A percentile compares a stretch with the other conserved stretches of the same genome.
Conservation (phyloP, 2,113 vertebrate species). For the Bathybates hornii region DNA sequence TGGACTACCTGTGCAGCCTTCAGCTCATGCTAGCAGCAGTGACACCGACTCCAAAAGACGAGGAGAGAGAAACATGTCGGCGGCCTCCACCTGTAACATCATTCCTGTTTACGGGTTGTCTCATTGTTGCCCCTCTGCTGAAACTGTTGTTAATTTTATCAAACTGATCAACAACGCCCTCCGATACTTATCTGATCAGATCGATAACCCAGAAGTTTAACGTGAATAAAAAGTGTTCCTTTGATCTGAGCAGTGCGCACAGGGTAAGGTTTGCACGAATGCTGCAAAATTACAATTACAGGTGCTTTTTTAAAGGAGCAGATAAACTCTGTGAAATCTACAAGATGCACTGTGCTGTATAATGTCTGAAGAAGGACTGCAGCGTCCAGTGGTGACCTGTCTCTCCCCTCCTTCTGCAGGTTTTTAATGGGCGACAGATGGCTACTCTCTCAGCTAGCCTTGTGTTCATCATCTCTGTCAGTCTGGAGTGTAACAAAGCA, state of each 20-base stretch:
- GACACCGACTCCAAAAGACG: not conserved
- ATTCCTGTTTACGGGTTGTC: not conserved
- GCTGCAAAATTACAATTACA: not conserved
- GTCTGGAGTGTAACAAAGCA: constrained; percentile 22
- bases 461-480: constrained; percentile 21
- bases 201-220: not conserved
- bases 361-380: not conserved
- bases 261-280: not conserved
- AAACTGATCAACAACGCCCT: not conserved
- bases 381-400: constrained; percentile 15
- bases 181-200: not conserved
- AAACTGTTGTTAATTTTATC: not conserved
- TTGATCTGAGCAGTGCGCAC: not conserved
- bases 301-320: not conserved
- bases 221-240: not conserved
- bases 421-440: constrained; percentile 63
- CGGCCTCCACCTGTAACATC: not conserved
- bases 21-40: not conserved
- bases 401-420: not conserved
- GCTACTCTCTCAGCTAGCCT: constrained; percentile 27
- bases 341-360: not conserved
- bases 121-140: not conserved
- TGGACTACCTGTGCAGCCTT: not conserved
- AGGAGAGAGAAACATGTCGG: not conserved
- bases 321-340: not conserved